phyloP scores from a whole-genome alignment of 2,113 vertebrate species.

The Poecilia latipinna region DNA sequence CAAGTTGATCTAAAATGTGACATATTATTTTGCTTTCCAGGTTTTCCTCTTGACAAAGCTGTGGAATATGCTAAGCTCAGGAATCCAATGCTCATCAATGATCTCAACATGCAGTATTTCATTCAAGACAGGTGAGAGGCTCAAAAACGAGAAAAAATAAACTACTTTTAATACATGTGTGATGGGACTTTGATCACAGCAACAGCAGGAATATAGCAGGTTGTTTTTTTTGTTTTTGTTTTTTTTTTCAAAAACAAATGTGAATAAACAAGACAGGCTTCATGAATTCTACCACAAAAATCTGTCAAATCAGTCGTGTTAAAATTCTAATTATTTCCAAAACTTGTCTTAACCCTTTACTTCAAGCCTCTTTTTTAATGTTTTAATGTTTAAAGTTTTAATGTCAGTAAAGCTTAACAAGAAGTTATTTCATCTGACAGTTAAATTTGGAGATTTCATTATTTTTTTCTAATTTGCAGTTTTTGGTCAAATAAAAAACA shows the following conservation, averaged over 20 bases:
- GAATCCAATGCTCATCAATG: slow-evolving; percentile 94
- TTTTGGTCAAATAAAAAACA: too few relatives aligned
- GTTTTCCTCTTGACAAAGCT: slow-evolving; percentile 96
- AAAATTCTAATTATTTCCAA: background rate
- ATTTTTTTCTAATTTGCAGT: background rate
- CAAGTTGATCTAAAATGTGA: background rate
- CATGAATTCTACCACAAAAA: background rate
- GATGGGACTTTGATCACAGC: too few relatives aligned
- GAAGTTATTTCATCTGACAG: background rate
- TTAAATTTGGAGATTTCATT: background rate
- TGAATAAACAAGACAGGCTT: background rate
- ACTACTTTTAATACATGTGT: too few relatives aligned
- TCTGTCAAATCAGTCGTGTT: background rate
- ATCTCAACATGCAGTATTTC: slow-evolving; percentile 97
- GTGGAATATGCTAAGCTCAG: slow-evolving; percentile 94
- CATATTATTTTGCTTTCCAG: slow-evolving; percentile 65
- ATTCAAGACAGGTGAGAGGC: slow-evolving; percentile 91
- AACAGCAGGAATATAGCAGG: too few relatives aligned
- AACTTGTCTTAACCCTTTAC: background rate
- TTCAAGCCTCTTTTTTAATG: background rate
- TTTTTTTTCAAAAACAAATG: background rate
- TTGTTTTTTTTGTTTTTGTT: too few relatives aligned
- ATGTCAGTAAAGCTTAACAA: background rate
- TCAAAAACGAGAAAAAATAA: background rate
- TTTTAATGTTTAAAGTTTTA: background rate